A percentile compares a stretch with the other conserved stretches of the same genome.
Evolutionary conservation across 2,797 vertebrate species (phyloP).

Genomic region (Alcedo quadribrachys): DNA sequence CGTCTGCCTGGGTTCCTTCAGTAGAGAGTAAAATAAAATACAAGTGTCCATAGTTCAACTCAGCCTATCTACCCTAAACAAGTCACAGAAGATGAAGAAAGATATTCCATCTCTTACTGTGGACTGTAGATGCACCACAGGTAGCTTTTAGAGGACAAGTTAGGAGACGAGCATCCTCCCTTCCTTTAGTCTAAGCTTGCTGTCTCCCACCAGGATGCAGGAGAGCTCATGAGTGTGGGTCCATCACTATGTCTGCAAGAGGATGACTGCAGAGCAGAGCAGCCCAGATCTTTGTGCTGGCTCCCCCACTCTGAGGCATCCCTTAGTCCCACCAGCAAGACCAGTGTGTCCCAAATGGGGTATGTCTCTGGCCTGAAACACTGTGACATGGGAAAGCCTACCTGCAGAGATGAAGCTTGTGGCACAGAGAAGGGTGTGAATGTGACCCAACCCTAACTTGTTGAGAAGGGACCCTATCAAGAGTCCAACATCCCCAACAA

Average conservation of each 20-base stretch:
- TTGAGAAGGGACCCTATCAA: not conserved
- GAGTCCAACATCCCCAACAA: not conserved
- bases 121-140: not conserved
- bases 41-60: not conserved
- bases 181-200: not conserved
- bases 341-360: rapidly evolving
- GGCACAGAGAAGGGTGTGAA: not conserved
- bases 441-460: not conserved
- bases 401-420: not conserved
- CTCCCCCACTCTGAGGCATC: not conserved
- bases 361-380: not conserved
- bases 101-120: not conserved
- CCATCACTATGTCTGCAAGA: not conserved
- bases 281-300: not conserved
- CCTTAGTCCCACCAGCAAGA: rapidly evolving
- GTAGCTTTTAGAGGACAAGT: not conserved
- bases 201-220: not conserved
- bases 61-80: not conserved
- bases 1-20: not conserved
- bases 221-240: not conserved
- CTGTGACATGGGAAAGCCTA: not conserved
- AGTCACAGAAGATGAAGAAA: not conserved
- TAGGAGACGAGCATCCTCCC: not conserved
- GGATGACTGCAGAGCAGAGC: not conserved
- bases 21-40: not conserved